These are phyloP conservation scores for Hydra vulgaris DNA, from an alignment of 30 jellyfish, hydroid and myxozoan species.

Conservation along the genomic window DNA sequence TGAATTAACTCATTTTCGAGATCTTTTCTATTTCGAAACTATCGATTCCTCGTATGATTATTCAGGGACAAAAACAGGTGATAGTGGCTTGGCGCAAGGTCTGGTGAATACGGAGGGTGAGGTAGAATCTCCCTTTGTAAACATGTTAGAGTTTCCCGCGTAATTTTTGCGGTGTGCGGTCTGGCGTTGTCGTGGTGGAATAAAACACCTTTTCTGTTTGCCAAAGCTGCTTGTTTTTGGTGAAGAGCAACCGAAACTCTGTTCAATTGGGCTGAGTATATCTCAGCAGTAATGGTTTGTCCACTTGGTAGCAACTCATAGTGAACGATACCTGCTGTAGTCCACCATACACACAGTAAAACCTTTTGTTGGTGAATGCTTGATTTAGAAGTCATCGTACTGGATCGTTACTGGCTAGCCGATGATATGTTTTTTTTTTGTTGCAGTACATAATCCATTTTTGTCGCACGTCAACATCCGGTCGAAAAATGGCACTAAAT, in stretches of 20 bases:
- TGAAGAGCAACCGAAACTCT: background rate
- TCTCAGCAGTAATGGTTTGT: background rate
- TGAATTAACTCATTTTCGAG: background rate
- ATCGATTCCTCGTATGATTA: background rate
- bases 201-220: background rate
- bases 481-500: background rate
- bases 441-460: background rate
- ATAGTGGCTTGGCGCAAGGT: background rate
- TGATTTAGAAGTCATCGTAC: background rate
- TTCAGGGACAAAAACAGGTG: background rate
- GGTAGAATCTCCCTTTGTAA: background rate
- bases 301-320: background rate
- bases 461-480: background rate
- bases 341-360: background rate
- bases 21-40: background rate
- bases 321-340: background rate
- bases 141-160: background rate
- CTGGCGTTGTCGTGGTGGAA: background rate
- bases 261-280: background rate
- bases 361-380: background rate
- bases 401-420: background rate
- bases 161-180: background rate
- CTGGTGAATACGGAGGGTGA: background rate
- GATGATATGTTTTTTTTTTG: background rate
- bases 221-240: background rate